Evolutionary conservation across 2,113 vertebrate species (phyloP).

Genomic region (Tauraco erythrolophus): DNA sequence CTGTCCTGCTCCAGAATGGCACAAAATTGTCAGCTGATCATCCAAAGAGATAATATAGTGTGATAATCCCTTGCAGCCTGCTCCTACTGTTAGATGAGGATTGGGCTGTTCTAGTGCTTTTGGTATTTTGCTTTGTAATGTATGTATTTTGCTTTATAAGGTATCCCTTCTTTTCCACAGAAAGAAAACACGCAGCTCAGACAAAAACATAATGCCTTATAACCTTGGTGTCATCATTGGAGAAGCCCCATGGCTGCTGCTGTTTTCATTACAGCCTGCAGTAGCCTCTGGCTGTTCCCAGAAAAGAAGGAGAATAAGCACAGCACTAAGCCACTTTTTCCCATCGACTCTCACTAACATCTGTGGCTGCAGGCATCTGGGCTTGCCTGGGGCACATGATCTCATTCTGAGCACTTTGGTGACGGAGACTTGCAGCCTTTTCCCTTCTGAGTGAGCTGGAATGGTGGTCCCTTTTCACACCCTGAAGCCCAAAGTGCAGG

Average conservation of each 20-base stretch:
- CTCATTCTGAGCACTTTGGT: not conserved
- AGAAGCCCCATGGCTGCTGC: not conserved
- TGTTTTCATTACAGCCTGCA: not conserved
- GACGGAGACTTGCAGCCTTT: not conserved
- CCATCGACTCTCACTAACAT: not conserved
- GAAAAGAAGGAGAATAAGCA: not conserved
- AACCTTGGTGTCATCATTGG: fast-evolving
- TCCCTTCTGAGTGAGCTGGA: not conserved
- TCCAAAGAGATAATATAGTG: not conserved
- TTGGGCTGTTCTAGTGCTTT: not conserved
- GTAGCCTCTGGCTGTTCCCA: not conserved
- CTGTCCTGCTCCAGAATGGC: not conserved
- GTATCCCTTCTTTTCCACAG: not conserved
- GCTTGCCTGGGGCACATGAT: not conserved
- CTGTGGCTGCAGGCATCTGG: not conserved
- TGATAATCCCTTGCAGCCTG: not conserved
- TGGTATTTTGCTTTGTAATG: not conserved
- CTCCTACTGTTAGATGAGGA: not conserved
- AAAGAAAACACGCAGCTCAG: not conserved
- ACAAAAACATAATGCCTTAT: not conserved
- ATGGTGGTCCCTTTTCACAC: not conserved
- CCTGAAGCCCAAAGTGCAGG: not conserved
- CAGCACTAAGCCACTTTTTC: not conserved
- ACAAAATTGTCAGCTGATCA: not conserved
- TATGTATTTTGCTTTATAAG: not conserved